These are phyloP conservation scores for Sebastes nivosus DNA, from an alignment of 2,797 vertebrate species.

Conservation along the genomic window DNA sequence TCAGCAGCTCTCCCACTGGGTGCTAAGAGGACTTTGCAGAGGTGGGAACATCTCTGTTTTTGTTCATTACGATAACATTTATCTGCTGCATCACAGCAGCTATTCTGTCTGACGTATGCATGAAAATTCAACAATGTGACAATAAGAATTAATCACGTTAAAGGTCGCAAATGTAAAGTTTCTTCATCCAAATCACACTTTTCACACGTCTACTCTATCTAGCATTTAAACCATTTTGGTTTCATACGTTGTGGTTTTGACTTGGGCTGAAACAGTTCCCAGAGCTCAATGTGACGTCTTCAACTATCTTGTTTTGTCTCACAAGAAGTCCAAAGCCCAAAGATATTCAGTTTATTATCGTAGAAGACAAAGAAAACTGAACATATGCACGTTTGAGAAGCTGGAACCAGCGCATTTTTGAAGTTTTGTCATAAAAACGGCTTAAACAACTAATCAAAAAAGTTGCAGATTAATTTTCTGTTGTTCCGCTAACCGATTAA, in stretches of 20 bases:
- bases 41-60: slow-evolving; percentile 72
- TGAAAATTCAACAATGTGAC: neutral
- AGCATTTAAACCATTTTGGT: neutral
- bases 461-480: neutral
- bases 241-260: neutral
- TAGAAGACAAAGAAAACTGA: neutral
- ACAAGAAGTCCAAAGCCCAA: neutral
- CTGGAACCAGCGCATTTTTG: too few relatives aligned
- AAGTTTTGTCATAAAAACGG: neutral
- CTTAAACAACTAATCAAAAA: neutral
- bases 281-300: neutral
- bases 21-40: slow-evolving; percentile 72
- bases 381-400: too few relatives aligned
- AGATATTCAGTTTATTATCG: neutral
- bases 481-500: neutral
- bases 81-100: neutral
- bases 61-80: neutral
- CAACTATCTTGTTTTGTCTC: neutral
- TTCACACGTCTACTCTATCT: neutral
- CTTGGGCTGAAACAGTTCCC: neutral
- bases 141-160: neutral
- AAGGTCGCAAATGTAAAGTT: neutral
- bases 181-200: neutral
- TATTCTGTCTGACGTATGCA: neutral
- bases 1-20: slow-evolving; percentile 69